phyloP scores from a whole-genome alignment of 2,888 invertebrate species.

The Pachliopta kotzebuea region DNA sequence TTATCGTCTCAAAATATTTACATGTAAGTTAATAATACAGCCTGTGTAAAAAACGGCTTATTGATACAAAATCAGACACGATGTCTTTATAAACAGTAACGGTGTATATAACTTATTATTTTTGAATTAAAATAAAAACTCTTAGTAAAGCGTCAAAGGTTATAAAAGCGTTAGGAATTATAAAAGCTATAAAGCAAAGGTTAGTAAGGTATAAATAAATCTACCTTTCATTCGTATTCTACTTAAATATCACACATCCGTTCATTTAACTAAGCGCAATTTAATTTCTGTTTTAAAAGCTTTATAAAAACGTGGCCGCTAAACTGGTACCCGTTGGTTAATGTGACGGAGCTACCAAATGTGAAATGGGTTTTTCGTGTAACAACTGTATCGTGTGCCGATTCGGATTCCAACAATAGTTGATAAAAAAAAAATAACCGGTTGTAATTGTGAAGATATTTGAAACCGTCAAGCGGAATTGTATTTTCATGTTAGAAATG shows the following conservation, averaged over 20 bases:
- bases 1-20: background rate
- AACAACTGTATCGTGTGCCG: conserved; percentile 16
- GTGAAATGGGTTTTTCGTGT: conserved; percentile 23
- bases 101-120: too few species aligned
- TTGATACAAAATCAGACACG: too few species aligned
- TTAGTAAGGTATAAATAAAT: too few species aligned
- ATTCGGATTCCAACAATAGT: conserved; percentile 38
- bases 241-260: background rate
- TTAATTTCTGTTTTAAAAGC: conserved; percentile 2
- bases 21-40: background rate
- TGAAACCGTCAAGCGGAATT: background rate
- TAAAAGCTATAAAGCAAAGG: too few species aligned
- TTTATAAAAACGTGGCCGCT: background rate
- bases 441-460: background rate
- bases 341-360: conserved; percentile 6
- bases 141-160: too few species aligned
- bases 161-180: too few species aligned
- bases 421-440: conserved; percentile 20
- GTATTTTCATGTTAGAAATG: background rate
- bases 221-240: too few species aligned
- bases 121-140: too few species aligned
- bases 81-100: too few species aligned
- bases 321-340: background rate
- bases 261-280: background rate
- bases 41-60: background rate